A percentile compares a stretch with the other conserved stretches of the same genome.
These are phyloP conservation scores for Drosophila gaucha DNA, from an alignment of 2,888 invertebrate species.

Conservation along the genomic window DNA sequence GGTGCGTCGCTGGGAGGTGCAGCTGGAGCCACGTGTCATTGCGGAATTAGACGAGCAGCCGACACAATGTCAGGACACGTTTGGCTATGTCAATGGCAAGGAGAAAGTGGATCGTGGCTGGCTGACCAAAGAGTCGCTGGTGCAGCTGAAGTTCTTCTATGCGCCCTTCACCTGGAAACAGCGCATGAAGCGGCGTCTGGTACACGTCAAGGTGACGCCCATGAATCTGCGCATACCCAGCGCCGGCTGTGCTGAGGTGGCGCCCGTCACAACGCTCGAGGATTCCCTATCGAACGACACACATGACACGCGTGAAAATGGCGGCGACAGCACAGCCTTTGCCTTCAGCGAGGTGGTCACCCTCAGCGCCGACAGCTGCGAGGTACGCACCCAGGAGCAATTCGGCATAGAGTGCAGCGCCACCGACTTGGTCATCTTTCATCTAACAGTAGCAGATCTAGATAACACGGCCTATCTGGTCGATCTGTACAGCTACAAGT, in stretches of 20 bases:
- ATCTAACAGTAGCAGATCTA: slow-evolving; percentile 90
- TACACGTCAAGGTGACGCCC: slow-evolving; percentile 91
- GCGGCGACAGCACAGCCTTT: slow-evolving; percentile 84
- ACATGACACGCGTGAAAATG: slow-evolving; percentile 86
- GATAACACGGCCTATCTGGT: slow-evolving; percentile 92
- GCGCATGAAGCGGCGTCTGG: slow-evolving; percentile 88
- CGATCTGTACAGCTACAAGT: slow-evolving; percentile 92
- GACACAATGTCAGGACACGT: slow-evolving; percentile 85
- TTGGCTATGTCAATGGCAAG: slow-evolving; percentile 87
- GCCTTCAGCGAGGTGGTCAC: slow-evolving; percentile 88
- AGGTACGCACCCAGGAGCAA: slow-evolving; percentile 90
- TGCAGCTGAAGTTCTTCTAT: slow-evolving; percentile 93
- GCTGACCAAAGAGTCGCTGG: slow-evolving; percentile 92
- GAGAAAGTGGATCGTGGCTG: slow-evolving; percentile 91
- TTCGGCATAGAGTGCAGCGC: slow-evolving; percentile 92
- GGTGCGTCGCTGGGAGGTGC: slow-evolving; percentile 93
- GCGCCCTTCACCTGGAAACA: slow-evolving; percentile 92
- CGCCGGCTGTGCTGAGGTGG: slow-evolving; percentile 72
- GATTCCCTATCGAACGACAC: slow-evolving; percentile 87
- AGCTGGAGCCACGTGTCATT: slow-evolving; percentile 88
- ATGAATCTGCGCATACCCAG: slow-evolving; percentile 87
- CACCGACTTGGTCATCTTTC: slow-evolving; percentile 92
- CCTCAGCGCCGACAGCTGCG: slow-evolving; percentile 88
- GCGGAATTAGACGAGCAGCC: slow-evolving; percentile 82
- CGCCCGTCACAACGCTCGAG: slow-evolving; percentile 85